These are phyloP conservation scores for Zhuqinia jingwanae DNA, from an alignment of 2,888 invertebrate genomes.

Conservation along the genomic window DNA sequence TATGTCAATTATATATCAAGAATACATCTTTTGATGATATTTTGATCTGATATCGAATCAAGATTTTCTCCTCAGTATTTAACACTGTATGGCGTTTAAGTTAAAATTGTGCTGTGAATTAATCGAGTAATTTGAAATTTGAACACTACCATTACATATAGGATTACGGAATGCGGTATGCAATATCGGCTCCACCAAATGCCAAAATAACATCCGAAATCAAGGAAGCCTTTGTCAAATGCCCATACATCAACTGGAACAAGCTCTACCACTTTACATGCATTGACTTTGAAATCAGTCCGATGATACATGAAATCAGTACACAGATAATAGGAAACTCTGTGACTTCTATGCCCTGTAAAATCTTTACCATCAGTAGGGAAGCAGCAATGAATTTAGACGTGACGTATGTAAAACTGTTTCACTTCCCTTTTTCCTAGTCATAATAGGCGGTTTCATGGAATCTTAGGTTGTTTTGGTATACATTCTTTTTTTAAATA, in stretches of 20 bases:
- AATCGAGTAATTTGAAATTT: not conserved
- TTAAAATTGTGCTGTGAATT: not conserved
- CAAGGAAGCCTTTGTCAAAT: constrained; percentile 48
- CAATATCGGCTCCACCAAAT: constrained; percentile 47
- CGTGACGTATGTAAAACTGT: constrained; percentile 11
- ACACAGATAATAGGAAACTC: constrained; percentile 38
- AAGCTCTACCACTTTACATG: constrained; percentile 24
- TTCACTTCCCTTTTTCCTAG: not conserved
- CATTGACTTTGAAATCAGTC: constrained; percentile 19
- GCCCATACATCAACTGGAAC: constrained; percentile 54
- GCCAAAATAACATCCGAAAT: constrained; percentile 25
- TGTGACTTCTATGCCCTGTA: constrained; percentile 34
- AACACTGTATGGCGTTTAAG: not conserved
- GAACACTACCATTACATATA: not conserved
- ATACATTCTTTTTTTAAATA: too few species aligned
- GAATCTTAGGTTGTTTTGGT: too few species aligned
- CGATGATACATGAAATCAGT: constrained; percentile 59
- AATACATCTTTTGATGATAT: not conserved
- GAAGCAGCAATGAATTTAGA: constrained; percentile 30
- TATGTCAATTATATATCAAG: not conserved
- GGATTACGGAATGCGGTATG: constrained; percentile 57
- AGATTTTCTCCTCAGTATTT: too few species aligned
- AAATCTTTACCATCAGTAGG: constrained; percentile 3
- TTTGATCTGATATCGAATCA: not conserved
- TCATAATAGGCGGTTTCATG: too few species aligned